Percentiles rank a stretch among this genome's conserved stretches.
phyloP scores from a whole-genome alignment of 2,888 invertebrate species.

The Camponotus fellah region DNA sequence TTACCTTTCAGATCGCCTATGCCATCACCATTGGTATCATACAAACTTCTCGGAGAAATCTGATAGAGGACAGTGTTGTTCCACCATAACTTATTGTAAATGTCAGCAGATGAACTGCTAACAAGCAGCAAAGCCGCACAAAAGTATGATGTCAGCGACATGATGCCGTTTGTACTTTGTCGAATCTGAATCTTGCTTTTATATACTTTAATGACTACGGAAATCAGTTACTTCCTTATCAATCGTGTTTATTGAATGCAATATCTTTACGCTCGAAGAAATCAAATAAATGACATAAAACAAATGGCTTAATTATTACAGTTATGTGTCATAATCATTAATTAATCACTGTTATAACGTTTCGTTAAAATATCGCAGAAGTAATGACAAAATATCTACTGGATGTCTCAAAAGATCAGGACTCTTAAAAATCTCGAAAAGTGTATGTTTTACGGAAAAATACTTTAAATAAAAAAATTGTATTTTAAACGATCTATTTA shows the following conservation, averaged over 20 bases:
- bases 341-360: background rate
- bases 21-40: slow-evolving; percentile 79
- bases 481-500: too few species aligned
- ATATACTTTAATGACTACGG: slow-evolving; percentile 4
- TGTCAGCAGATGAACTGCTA: slow-evolving; percentile 68
- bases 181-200: background rate
- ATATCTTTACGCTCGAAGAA: background rate
- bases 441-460: too few species aligned
- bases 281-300: background rate
- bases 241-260: background rate
- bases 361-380: background rate
- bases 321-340: background rate
- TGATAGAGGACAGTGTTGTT: slow-evolving; percentile 80
- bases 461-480: too few species aligned
- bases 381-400: background rate
- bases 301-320: background rate
- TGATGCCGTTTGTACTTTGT: background rate
- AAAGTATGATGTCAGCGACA: background rate
- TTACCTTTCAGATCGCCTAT: slow-evolving; percentile 81
- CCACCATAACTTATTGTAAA: slow-evolving; percentile 81
- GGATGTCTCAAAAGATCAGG: too few species aligned
- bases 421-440: too few species aligned
- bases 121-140: slow-evolving; percentile 64
- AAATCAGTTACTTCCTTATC: background rate
- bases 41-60: slow-evolving; percentile 82